phyloP scores from a whole-genome alignment of 2,888 invertebrate genomes.

The Halictus ligatus region DNA sequence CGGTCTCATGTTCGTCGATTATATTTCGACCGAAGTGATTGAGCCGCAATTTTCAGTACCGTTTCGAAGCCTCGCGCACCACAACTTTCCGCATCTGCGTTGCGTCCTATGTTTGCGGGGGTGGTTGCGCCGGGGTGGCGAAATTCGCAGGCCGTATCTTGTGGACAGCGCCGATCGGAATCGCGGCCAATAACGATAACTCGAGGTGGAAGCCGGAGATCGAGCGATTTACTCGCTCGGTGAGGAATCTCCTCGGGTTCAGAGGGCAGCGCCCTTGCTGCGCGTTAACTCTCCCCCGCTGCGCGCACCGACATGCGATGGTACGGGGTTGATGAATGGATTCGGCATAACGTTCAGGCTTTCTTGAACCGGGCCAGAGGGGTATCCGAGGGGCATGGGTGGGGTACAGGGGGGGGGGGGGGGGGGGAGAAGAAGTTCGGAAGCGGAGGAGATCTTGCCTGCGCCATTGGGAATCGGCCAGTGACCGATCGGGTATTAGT shows the following conservation, averaged over 20 bases:
- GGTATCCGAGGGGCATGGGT: neutral
- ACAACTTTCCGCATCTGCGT: neutral
- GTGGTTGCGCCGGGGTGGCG: neutral
- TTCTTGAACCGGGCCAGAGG: neutral
- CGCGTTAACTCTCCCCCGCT: constrained; percentile 81
- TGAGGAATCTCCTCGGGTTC: constrained; percentile 76
- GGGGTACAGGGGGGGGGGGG: neutral
- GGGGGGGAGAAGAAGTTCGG: constrained; percentile 53
- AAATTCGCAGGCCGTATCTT: constrained; percentile 19
- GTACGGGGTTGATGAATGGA: constrained; percentile 78
- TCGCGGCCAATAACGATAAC: constrained; percentile 69
- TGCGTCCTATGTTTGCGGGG: neutral
- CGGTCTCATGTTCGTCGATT: too few relatives aligned
- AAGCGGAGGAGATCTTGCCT: constrained; percentile 59
- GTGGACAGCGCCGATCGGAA: constrained; percentile 47
- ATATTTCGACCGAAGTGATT: neutral
- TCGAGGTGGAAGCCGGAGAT: constrained; percentile 56
- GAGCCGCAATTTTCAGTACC: neutral
- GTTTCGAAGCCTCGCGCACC: neutral
- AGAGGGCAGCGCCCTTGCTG: constrained; percentile 79
- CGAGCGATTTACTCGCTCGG: constrained; percentile 73
- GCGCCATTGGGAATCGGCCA: constrained; percentile 54
- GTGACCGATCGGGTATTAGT: constrained; percentile 58
- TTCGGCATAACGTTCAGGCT: constrained; percentile 57
- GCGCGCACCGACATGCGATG: constrained; percentile 75